Percentiles rank a stretch among this genome's conserved stretches.
These are phyloP conservation scores for Psittacula derbiana DNA, from an alignment of 2,797 vertebrate genomes.

Conservation along the genomic window DNA sequence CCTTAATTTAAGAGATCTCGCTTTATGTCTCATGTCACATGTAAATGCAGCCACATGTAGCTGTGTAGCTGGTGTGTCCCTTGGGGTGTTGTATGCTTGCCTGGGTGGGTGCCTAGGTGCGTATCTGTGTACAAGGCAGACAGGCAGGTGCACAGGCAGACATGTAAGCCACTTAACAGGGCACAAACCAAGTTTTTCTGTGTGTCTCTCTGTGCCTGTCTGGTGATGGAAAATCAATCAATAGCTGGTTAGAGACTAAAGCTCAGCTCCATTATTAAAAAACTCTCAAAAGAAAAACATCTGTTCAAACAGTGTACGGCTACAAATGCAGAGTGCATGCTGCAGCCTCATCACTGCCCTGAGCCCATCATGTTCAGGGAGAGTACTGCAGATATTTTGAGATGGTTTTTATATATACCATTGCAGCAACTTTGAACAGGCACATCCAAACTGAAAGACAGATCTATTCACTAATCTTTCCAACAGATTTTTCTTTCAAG, in stretches of 20 bases:
- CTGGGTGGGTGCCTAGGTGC: neutral
- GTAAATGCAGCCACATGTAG: neutral
- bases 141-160: neutral
- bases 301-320: neutral
- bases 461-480: neutral
- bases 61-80: neutral
- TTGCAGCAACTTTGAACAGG: constrained; percentile 5
- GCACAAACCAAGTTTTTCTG: neutral
- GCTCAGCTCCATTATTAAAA: constrained; percentile 39
- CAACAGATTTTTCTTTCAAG: neutral
- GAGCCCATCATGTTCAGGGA: neutral
- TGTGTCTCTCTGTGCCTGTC: neutral
- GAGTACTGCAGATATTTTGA: constrained; percentile 31
- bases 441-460: neutral
- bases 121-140: neutral
- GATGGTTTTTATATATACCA: constrained; percentile 1
- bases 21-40: neutral
- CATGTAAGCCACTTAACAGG: neutral
- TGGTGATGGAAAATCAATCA: constrained; percentile 39
- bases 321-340: constrained; percentile 2
- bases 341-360: constrained; percentile 12
- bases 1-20: neutral
- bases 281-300: constrained; percentile 38
- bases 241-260: constrained; percentile 46
- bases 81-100: neutral